phyloP scores from a whole-genome alignment of 2,797 vertebrate species.

The Leptoclinus maculatus region DNA sequence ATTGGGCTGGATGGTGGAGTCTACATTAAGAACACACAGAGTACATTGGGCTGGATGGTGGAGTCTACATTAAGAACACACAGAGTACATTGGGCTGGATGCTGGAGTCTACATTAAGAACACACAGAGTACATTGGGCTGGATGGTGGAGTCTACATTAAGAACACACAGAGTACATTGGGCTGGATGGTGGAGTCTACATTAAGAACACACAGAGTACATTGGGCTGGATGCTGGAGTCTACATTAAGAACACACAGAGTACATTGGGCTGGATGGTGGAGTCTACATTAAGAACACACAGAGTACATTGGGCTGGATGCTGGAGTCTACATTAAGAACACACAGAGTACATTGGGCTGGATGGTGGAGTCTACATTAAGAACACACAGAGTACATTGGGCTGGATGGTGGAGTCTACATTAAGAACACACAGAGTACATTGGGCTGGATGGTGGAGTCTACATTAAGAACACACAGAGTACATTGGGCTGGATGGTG shows the following conservation, averaged over 20 bases:
- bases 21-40: not conserved
- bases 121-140: not conserved
- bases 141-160: not conserved
- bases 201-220: not conserved
- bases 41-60: not conserved
- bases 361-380: not conserved
- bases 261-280: not conserved
- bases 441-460: not conserved
- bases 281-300: not conserved
- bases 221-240: not conserved
- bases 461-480: not conserved
- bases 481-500: not conserved
- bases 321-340: not conserved
- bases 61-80: not conserved
- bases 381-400: not conserved
- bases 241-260: not conserved
- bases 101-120: not conserved
- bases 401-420: not conserved
- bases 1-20: not conserved
- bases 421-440: not conserved
- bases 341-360: not conserved
- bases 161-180: not conserved
- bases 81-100: not conserved
- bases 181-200: not conserved
- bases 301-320: not conserved